Percentiles rank a stretch among this genome's conserved stretches.
Conservation (phyloP, 2,113 vertebrate species). For the Lophius piscatorius region DNA sequence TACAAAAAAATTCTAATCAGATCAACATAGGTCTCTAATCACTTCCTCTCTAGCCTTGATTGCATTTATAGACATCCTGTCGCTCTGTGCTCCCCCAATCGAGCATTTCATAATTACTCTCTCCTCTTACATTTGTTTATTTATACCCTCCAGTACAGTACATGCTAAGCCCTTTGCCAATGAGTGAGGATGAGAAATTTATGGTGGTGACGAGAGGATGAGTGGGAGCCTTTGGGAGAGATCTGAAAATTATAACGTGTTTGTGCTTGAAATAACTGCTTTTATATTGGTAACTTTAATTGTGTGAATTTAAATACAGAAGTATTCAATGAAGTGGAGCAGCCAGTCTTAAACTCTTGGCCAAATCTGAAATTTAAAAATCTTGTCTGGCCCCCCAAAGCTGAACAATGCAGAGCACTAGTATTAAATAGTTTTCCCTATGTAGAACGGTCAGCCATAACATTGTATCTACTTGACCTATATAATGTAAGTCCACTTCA, state of each 20-base stretch:
- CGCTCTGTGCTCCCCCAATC: constrained; percentile 49
- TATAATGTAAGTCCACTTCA: too few relatives aligned
- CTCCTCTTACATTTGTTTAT: constrained; percentile 71
- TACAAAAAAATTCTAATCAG: constrained; percentile 72
- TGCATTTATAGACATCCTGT: constrained; percentile 76
- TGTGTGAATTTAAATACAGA: constrained; percentile 29
- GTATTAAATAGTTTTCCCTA: too few relatives aligned
- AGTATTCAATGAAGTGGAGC: background rate
- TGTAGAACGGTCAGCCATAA: too few relatives aligned
- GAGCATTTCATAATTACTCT: constrained; percentile 75
- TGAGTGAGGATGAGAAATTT: constrained; percentile 27
- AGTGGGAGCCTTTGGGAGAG: constrained; percentile 28
- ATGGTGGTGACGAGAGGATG: constrained; percentile 28
- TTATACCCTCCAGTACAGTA: constrained; percentile 55
- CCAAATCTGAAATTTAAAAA: too few relatives aligned
- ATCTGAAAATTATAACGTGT: constrained; percentile 24
- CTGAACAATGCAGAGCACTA: too few relatives aligned
- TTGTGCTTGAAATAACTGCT: constrained; percentile 34
- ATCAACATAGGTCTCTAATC: constrained; percentile 66
- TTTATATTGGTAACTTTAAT: constrained; percentile 22
- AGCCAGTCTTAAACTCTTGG: too few relatives aligned
- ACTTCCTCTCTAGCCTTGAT: constrained; percentile 68
- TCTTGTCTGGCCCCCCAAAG: too few relatives aligned
- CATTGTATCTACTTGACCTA: too few relatives aligned
- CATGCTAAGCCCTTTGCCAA: constrained; percentile 21